phyloP scores from a whole-genome alignment of 2,113 vertebrate genomes.

The Antennarius striatus region DNA sequence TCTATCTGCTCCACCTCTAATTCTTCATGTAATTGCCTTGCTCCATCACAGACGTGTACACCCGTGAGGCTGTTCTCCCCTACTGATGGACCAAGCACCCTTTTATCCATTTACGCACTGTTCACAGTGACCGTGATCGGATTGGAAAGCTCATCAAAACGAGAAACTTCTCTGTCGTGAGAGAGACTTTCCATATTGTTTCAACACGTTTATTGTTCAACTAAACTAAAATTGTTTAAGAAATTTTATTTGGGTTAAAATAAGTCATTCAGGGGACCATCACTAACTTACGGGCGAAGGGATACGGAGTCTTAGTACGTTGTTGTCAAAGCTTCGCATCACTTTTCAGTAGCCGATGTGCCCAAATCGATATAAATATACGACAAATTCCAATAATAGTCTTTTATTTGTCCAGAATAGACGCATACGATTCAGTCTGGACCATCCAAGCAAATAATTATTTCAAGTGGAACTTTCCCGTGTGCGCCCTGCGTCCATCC shows the following conservation, averaged over 20 bases:
- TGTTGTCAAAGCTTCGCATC: too few species aligned
- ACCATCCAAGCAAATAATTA: not conserved
- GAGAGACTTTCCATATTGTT: not conserved
- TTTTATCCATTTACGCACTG: constrained; percentile 28
- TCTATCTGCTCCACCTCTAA: not conserved
- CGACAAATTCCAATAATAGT: too few species aligned
- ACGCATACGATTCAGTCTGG: not conserved
- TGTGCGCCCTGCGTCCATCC: constrained; percentile 15
- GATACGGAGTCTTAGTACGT: too few species aligned
- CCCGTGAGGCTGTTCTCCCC: constrained; percentile 11
- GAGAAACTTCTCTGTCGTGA: too few species aligned
- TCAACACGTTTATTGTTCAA: not conserved
- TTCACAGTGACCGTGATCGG: not conserved
- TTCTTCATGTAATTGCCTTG: not conserved
- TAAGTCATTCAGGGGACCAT: too few species aligned
- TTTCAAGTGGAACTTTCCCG: constrained; percentile 39
- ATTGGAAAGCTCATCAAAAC: too few species aligned
- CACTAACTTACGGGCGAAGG: too few species aligned
- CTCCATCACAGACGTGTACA: constrained; percentile 16
- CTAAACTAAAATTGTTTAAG: too few species aligned
- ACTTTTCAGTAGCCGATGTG: too few species aligned
- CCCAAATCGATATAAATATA: not conserved
- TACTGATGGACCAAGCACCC: not conserved
- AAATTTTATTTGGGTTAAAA: too few species aligned
- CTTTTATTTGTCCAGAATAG: not conserved